phyloP scores from a whole-genome alignment of 2,888 invertebrate species.

The Seira ritae region DNA sequence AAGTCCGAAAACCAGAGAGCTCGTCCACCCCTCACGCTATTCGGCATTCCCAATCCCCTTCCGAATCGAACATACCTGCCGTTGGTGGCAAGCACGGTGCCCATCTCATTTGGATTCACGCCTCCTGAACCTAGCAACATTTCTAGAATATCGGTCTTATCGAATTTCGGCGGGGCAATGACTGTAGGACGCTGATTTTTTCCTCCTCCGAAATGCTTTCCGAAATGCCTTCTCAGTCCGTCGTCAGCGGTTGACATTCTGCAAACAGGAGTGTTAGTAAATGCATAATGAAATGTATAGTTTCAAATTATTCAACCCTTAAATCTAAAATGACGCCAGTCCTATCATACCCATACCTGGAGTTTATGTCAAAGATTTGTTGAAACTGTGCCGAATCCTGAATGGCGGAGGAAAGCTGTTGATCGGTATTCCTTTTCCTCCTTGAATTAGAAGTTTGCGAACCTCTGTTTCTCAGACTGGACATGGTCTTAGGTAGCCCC shows the following conservation, averaged over 20 bases:
- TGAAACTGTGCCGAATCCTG: not conserved
- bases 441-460: not conserved
- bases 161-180: slow-evolving; percentile 44
- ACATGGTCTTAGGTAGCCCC: too few relatives aligned
- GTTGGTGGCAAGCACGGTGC: slow-evolving; percentile 39
- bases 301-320: too few relatives aligned
- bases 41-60: slow-evolving; percentile 31
- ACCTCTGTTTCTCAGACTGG: not conserved
- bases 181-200: slow-evolving; percentile 26
- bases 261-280: slow-evolving; percentile 4
- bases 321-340: too few relatives aligned
- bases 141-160: slow-evolving; percentile 29
- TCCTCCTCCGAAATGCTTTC: slow-evolving; percentile 16
- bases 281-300: too few relatives aligned
- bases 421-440: slow-evolving; percentile 28
- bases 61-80: slow-evolving; percentile 45
- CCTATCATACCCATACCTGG: not conserved
- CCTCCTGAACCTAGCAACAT: slow-evolving; percentile 43
- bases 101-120: slow-evolving; percentile 20
- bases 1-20: not conserved
- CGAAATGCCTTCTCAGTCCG: slow-evolving; percentile 30
- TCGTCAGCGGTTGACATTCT: slow-evolving; percentile 26
- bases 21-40: not conserved
- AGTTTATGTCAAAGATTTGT: slow-evolving; percentile 24
- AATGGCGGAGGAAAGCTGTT: not conserved